Evolutionary conservation across 2,888 invertebrate species (phyloP).

Genomic region (Clepsis dumicolana): DNA sequence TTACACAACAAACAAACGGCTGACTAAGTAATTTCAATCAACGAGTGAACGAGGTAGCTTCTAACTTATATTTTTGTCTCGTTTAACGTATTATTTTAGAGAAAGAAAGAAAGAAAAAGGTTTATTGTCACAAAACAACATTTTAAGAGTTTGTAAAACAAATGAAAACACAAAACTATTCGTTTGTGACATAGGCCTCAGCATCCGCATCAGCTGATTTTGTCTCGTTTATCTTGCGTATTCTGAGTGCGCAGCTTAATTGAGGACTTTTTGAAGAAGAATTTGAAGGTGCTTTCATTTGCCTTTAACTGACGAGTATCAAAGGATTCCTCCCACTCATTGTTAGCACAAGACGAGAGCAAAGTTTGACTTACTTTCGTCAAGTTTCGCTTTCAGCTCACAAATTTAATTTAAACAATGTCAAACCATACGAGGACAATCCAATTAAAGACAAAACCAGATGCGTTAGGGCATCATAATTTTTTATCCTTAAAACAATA

Average conservation of each 20-base stretch:
- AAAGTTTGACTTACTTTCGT: slow-evolving; percentile 26
- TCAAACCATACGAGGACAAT: slow-evolving; percentile 19
- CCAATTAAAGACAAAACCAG: slow-evolving; percentile 33
- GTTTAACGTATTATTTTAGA: too few relatives aligned
- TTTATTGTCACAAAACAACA: too few relatives aligned
- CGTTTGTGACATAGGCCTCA: too few relatives aligned
- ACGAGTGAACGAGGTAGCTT: too few relatives aligned
- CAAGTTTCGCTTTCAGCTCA: slow-evolving; percentile 6
- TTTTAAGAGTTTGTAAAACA: too few relatives aligned
- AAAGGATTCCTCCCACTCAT: slow-evolving; percentile 5
- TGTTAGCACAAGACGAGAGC: slow-evolving; percentile 8
- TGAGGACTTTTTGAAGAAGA: neutral
- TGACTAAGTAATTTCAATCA: too few relatives aligned
- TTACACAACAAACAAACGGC: too few relatives aligned
- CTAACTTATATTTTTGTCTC: too few relatives aligned
- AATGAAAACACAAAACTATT: too few relatives aligned
- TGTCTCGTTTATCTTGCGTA: neutral
- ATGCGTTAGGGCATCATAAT: slow-evolving; percentile 22
- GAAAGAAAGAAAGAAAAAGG: too few relatives aligned
- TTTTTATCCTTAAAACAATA: slow-evolving; percentile 36
- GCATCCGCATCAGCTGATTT: too few relatives aligned
- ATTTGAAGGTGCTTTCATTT: neutral
- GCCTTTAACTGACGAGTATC: neutral
- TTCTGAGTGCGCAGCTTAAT: neutral
- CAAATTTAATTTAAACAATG: slow-evolving; percentile 15